Percentiles rank a stretch among this genome's conserved stretches.
phyloP scores from a whole-genome alignment of 1,140 invertebrate species.

The Pseudomyrmex dendroicus region DNA sequence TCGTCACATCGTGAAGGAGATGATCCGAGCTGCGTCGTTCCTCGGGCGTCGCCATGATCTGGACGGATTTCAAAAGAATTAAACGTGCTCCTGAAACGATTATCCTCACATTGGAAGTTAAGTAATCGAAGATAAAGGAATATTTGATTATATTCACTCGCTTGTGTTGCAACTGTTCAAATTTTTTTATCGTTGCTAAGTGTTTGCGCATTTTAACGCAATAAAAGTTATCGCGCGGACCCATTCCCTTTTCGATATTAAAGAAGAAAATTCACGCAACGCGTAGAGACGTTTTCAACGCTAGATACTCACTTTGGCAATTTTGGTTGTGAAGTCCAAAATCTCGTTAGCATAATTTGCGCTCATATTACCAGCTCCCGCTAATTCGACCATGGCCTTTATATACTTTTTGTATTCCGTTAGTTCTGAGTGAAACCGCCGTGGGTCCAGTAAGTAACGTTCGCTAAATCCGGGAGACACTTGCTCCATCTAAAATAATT shows the following conservation, averaged over 20 bases:
- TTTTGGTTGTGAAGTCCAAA: conserved; percentile 88
- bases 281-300: not conserved
- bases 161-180: not conserved
- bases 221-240: not conserved
- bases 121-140: not conserved
- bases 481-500: conserved; percentile 87
- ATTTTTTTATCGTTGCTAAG: too few species aligned
- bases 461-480: conserved; percentile 89
- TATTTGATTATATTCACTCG: not conserved
- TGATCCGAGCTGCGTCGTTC: conserved; percentile 89
- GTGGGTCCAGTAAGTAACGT: conserved; percentile 87
- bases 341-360: conserved; percentile 88
- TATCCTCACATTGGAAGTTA: conserved; percentile 27
- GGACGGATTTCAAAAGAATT: conserved; percentile 60
- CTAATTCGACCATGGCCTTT: conserved; percentile 85
- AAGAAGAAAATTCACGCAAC: not conserved
- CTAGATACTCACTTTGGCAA: conserved; percentile 87
- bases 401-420: conserved; percentile 87
- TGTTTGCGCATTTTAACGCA: too few species aligned
- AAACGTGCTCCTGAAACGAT: conserved; percentile 37
- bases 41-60: conserved; percentile 91
- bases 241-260: not conserved
- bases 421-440: conserved; percentile 87
- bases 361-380: conserved; percentile 83
- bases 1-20: conserved; percentile 90